Evolutionary conservation across 92 coral and sea anemone genomes (phyloP).

Genomic region (Porites cylindrica): DNA sequence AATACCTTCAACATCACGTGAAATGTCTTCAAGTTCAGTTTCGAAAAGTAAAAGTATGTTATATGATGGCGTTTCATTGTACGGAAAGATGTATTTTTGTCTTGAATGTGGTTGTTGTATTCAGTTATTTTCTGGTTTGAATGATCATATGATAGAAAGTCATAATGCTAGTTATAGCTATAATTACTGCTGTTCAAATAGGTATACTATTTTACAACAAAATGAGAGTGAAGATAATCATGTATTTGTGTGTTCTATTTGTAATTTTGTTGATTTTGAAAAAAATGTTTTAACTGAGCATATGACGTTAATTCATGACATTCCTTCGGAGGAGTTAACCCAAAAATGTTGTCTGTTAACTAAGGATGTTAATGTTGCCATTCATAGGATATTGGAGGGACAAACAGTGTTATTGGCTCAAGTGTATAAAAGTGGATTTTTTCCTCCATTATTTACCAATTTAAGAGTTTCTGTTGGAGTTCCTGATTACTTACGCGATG

Average conservation of each 20-base stretch:
- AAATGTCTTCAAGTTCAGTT: neutral
- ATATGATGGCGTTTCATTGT: neutral
- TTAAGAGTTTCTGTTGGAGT: neutral
- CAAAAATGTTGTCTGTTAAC: neutral
- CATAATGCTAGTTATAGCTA: neutral
- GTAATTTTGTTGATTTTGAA: neutral
- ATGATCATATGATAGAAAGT: slow-evolving; percentile 2
- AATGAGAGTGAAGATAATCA: neutral
- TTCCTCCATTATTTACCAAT: neutral
- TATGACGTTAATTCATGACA: slow-evolving; percentile 16
- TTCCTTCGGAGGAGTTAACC: neutral
- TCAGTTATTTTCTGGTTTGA: neutral
- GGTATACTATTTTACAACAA: neutral
- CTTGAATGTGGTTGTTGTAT: neutral
- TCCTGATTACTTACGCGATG: neutral
- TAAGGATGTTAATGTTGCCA: neutral
- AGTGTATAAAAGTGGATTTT: neutral
- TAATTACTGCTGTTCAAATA: neutral
- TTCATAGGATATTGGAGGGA: neutral
- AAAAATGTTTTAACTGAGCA: neutral
- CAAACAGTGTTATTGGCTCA: neutral
- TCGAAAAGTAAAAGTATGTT: neutral
- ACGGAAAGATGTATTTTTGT: neutral
- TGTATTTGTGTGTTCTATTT: slow-evolving; percentile 10
- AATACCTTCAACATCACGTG: too few species aligned